These are phyloP conservation scores for Microcebus ravelobensis DNA, from an alignment of 2,113 vertebrate genomes.

Conservation along the genomic window DNA sequence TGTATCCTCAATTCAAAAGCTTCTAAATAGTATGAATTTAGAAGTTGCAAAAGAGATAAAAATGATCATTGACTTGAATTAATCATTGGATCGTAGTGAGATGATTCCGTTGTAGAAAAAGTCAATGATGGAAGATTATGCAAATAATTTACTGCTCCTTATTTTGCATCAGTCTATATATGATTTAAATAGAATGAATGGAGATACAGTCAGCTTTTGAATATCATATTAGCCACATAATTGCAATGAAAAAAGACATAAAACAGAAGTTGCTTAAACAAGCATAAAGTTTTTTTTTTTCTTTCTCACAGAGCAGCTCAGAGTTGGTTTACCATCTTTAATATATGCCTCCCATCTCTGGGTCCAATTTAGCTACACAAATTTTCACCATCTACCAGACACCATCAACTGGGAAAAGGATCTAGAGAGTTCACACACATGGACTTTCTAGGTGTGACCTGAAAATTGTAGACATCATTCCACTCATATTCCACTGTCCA, in stretches of 20 bases:
- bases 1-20: background rate
- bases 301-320: background rate
- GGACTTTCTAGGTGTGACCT: background rate
- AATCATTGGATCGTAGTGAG: background rate
- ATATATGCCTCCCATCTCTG: background rate
- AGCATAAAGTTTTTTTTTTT: background rate
- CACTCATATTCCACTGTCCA: too few species aligned
- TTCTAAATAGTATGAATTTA: background rate
- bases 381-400: background rate
- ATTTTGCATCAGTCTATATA: background rate
- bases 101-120: background rate
- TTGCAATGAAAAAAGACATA: background rate
- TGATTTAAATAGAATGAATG: background rate
- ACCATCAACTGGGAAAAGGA: too few species aligned
- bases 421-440: rapidly evolving
- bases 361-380: background rate
- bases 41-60: background rate
- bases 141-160: background rate
- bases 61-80: background rate
- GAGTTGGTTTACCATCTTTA: background rate
- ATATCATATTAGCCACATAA: background rate
- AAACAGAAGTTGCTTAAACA: background rate
- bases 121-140: background rate
- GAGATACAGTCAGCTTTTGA: background rate
- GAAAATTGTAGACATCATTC: background rate